A percentile compares a stretch with the other conserved stretches of the same genome.
Conservation (phyloP, 2,113 vertebrate species). For the Forbesichthys agassizii region DNA sequence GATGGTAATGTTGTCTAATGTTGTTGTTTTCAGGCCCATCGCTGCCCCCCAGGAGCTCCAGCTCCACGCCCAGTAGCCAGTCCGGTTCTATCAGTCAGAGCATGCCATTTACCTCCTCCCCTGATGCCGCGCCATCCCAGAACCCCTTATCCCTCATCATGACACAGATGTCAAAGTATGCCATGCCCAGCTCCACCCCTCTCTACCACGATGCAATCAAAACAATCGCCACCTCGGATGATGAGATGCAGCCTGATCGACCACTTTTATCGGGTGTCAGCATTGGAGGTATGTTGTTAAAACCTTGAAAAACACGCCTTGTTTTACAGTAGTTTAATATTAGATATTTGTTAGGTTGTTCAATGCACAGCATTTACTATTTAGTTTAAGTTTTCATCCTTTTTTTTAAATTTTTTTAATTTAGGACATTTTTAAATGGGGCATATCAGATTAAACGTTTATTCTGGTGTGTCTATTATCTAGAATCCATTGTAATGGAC, state of each 20-base stretch:
- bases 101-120: conserved; percentile 89
- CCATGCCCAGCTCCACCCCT: conserved; percentile 95
- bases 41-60: conserved; percentile 82
- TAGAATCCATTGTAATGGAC: too few species aligned
- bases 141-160: conserved; percentile 97
- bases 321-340: too few species aligned
- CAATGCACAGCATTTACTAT: too few species aligned
- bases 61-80: conserved; percentile 83
- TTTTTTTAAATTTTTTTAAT: too few species aligned
- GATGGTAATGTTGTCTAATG: conserved; percentile 6
- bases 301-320: neutral
- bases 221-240: conserved; percentile 96
- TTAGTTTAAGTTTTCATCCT: too few species aligned
- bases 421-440: too few species aligned
- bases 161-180: conserved; percentile 99
- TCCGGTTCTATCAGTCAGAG: conserved; percentile 84
- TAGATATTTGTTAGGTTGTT: too few species aligned
- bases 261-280: conserved; percentile 86
- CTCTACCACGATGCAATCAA: conserved; percentile 99
- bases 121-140: conserved; percentile 86
- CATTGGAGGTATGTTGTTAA: conserved; percentile 80
- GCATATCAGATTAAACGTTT: too few species aligned
- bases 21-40: conserved; percentile 68
- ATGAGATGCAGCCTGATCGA: conserved; percentile 90
- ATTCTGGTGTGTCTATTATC: too few species aligned